Percentiles rank a stretch among this genome's conserved stretches.
phyloP scores from a whole-genome alignment of 2,113 vertebrate species.

The Otus sunia region DNA sequence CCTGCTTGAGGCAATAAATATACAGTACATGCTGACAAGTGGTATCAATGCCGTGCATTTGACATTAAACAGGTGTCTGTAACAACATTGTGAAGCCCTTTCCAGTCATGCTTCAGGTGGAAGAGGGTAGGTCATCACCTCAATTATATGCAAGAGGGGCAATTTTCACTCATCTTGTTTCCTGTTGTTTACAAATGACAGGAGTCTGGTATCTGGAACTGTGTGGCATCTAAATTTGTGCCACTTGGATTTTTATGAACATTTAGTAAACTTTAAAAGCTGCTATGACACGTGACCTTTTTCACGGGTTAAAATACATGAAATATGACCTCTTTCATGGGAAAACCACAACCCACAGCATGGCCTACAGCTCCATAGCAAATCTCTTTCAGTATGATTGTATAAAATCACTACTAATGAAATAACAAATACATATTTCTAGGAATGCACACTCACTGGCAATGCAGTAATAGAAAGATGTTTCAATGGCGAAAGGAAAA shows the following conservation, averaged over 20 bases:
- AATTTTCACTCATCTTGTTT: slow-evolving; percentile 23
- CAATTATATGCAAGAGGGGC: background rate
- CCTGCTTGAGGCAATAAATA: background rate
- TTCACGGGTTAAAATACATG: background rate
- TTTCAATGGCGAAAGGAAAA: background rate
- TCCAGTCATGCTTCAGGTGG: background rate
- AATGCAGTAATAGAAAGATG: background rate
- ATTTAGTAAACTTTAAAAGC: background rate
- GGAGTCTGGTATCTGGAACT: background rate
- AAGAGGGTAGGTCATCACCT: slow-evolving; percentile 38
- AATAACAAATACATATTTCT: background rate
- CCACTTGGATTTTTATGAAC: background rate
- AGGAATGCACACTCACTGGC: background rate
- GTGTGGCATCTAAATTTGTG: background rate
- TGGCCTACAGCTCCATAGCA: background rate
- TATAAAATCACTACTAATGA: background rate
- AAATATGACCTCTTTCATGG: background rate
- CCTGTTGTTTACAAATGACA: slow-evolving; percentile 21
- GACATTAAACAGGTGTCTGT: slow-evolving; percentile 22
- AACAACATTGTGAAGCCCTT: background rate
- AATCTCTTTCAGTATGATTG: background rate
- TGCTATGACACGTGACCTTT: slow-evolving; percentile 5
- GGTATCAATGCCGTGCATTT: background rate
- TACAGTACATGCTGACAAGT: background rate
- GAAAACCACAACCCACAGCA: background rate